These are phyloP conservation scores for Ophioderma brevispina DNA, from an alignment of 35 echinoderm and acorn worm genomes.

Conservation along the genomic window DNA sequence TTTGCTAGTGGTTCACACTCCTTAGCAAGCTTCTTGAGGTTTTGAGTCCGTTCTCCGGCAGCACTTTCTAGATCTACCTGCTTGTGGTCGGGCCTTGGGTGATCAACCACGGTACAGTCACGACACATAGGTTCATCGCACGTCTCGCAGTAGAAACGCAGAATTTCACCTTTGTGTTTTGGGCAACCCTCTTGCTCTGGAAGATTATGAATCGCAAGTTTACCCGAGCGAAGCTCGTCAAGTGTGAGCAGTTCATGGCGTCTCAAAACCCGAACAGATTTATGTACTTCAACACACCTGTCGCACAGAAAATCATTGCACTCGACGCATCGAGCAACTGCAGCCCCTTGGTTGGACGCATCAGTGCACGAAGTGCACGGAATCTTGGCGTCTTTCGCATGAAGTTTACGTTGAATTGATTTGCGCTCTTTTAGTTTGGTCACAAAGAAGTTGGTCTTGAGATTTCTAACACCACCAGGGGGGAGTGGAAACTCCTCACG, in stretches of 20 bases:
- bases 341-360: neutral
- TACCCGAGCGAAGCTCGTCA: neutral
- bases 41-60: neutral
- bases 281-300: neutral
- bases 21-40: neutral
- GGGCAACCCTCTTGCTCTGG: neutral
- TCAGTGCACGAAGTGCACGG: neutral
- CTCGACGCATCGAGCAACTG: neutral
- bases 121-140: constrained; percentile 17
- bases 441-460: constrained; percentile 16
- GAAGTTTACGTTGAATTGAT: neutral
- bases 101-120: neutral
- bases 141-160: constrained; percentile 28
- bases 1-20: neutral
- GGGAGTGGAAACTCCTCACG: neutral
- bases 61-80: neutral
- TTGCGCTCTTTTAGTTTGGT: neutral
- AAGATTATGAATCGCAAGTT: neutral
- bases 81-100: neutral
- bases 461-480: neutral
- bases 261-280: neutral
- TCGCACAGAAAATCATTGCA: constrained; percentile 10
- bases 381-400: neutral
- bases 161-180: constrained; percentile 2
- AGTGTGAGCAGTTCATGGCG: neutral